Conservation (phyloP, 2,888 invertebrate species). For the Odontomyia ornata region DNA sequence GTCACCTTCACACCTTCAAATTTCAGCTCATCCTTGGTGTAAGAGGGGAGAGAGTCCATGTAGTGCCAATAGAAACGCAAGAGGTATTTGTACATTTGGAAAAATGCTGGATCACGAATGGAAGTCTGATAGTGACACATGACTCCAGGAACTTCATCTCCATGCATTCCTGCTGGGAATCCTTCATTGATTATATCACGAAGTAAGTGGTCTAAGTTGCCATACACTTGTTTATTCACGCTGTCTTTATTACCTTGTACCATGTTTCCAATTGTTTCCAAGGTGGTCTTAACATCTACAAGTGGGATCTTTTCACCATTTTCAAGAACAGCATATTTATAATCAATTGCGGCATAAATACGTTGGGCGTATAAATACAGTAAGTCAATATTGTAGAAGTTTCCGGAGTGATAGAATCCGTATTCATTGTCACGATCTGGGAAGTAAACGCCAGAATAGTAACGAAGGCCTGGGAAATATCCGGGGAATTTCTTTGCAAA, state of each 20-base stretch:
- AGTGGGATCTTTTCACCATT: conserved; percentile 60
- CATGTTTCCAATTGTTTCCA: conserved; percentile 67
- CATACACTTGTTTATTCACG: conserved; percentile 66
- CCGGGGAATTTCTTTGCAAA: conserved; percentile 69
- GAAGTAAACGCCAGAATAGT: conserved; percentile 73
- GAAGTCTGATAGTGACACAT: conserved; percentile 73
- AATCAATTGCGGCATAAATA: conserved; percentile 70
- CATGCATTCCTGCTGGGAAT: conserved; percentile 54
- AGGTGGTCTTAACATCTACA: conserved; percentile 57
- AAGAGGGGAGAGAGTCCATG: conserved; percentile 69
- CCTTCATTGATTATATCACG: conserved; percentile 68
- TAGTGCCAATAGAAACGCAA: conserved; percentile 68
- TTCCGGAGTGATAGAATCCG: conserved; percentile 62
- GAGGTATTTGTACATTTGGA: conserved; percentile 73
- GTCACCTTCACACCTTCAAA: conserved; percentile 75
- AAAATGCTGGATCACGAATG: conserved; percentile 78
- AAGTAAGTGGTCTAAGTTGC: conserved; percentile 65
- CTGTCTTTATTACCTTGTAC: conserved; percentile 68
- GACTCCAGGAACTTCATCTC: conserved; percentile 58
- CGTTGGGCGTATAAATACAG: conserved; percentile 68
- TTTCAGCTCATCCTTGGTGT: conserved; percentile 70
- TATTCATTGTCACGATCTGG: conserved; percentile 70
- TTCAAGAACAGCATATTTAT: conserved; percentile 65
- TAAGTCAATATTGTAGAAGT: conserved; percentile 57
- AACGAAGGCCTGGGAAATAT: conserved; percentile 71